Conservation (phyloP, 2,797 vertebrate species). For the Oreortyx pictus region DNA sequence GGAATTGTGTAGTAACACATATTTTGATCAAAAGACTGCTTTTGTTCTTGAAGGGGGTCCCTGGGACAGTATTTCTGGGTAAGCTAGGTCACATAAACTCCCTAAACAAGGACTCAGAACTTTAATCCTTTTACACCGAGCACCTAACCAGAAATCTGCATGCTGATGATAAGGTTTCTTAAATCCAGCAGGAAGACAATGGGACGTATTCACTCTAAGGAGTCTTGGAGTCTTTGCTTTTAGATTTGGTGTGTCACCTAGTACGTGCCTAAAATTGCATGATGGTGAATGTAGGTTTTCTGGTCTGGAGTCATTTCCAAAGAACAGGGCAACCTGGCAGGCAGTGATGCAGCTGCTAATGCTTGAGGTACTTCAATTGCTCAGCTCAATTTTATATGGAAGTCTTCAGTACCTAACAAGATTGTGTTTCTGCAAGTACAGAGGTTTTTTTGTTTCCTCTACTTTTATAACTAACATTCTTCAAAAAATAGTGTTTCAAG, state of each 20-base stretch:
- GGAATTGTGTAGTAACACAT: no score
- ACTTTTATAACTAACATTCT: not conserved
- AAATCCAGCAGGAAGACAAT: no score
- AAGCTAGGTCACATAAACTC: not conserved
- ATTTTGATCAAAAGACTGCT: no score
- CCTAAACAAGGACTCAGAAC: not conserved
- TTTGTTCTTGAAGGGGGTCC: no score
- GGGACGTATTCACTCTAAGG: no score
- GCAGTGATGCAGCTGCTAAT: not conserved
- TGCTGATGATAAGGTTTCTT: no score
- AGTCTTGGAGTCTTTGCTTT: no score
- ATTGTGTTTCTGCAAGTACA: not conserved
- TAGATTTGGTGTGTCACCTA: no score
- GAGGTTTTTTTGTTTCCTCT: not conserved
- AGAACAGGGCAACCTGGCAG: not conserved
- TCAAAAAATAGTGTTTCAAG: not conserved
- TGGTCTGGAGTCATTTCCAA: accelerated
- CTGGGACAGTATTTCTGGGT: no score
- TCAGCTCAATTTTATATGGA: not conserved
- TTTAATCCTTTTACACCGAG: no score
- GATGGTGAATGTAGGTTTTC: not conserved
- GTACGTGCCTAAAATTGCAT: no score
- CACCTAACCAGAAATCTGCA: no score
- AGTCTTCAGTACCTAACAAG: not conserved
- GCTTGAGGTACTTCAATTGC: not conserved